Evolutionary conservation across 2,113 vertebrate genomes (phyloP), one percentile per base, ranked within the genome.

Genomic region (Eidolon helvum): DNA sequence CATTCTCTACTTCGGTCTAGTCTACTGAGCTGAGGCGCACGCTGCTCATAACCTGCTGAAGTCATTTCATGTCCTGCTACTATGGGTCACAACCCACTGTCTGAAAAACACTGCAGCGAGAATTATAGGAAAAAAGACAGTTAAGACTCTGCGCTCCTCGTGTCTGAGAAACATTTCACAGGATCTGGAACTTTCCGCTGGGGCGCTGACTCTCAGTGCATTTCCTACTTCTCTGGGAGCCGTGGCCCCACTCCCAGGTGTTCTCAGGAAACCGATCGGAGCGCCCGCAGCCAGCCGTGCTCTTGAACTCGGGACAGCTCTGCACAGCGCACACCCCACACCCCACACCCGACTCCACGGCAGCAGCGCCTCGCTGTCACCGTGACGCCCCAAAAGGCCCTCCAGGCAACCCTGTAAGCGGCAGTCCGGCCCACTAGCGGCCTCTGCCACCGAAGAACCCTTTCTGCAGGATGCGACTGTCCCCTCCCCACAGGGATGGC

Each of bases 401-500:
- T 50, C 21, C 40, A 21, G 7, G 22, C 9, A n/a, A 59, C 50
- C 22, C 14, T 5, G 2, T 10, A 28, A 15, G 33, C 12, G 10
- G 12, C 35, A 45, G 11, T 40, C 14, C 43, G 1, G 33, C 10
- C 68, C 19, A 0, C 4, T 0, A 53, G 48, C 18, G 26, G 72
- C 40, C 11, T 84, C 43, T 71, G 40, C 11, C 30, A 26, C 0
- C 5, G 1, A 40, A 84, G 68, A 69, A 30, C 38, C 14, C 35
- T 65, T 30, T 9, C 0, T 2, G 28, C 5, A 7, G 30, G 74
- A 14, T 0, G 6, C 9, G n/a, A 43, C 7, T 38, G 40, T 21
- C 26, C 10, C 83, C 69, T 33, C 4, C 4, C 14, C 18, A 5
- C 11, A 43, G 43, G 0, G 28, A 57, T 0, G 53, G 5, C 21